Evolutionary conservation across 2,797 vertebrate species (phyloP), one percentile per base, ranked within the genome.

Genomic region (Neopelma chrysocephalum): DNA sequence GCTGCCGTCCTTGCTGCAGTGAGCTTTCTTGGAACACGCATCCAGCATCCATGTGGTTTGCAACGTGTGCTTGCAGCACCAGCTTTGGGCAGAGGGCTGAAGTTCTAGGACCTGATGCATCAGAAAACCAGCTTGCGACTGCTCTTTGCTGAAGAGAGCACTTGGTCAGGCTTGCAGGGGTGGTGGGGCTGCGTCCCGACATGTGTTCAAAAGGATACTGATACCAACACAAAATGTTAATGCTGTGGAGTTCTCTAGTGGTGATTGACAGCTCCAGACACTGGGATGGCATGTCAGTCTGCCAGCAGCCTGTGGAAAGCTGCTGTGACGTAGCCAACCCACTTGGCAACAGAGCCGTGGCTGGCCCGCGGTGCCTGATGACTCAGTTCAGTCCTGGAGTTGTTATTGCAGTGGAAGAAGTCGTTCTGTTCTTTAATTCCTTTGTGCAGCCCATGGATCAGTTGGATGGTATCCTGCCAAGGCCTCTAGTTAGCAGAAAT

Each of bases 371-470:
- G 66, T 4, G 27, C 70, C 91, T 81, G 82, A 84, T 96, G 96
- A 96, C 93, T 97, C 96, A 96, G 51, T 95, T 5, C 31, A 94
- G 89, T 93, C 82, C 87, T 75, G 73, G 71, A 96, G 89, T 72
- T 93, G 87, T 96, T 96, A 71, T 62, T 94, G 92, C 91, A 40
- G 43, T 89, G 82, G 94, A 96, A 97, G 89, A 58, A 94, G 53
- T 66, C 25, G 9, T 96, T 94, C 95, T 96, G 91, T 94, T 93
- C 90, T 96, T 91, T 84, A 73, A 75, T 95, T 96, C 95, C 81
- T 94, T 94, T 70, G 84, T 76, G 38, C 76, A 80, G 82, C 80
- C n/a, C 50, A 1, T 94, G 66, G 93, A 86, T 94, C 25, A 27
- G 45, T 89, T 87, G 91, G 79, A 77, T 92, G 83, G 54, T 80